These are phyloP conservation scores for Apotomis capreana DNA, from an alignment of 2,888 invertebrate genomes.

Conservation along the genomic window DNA sequence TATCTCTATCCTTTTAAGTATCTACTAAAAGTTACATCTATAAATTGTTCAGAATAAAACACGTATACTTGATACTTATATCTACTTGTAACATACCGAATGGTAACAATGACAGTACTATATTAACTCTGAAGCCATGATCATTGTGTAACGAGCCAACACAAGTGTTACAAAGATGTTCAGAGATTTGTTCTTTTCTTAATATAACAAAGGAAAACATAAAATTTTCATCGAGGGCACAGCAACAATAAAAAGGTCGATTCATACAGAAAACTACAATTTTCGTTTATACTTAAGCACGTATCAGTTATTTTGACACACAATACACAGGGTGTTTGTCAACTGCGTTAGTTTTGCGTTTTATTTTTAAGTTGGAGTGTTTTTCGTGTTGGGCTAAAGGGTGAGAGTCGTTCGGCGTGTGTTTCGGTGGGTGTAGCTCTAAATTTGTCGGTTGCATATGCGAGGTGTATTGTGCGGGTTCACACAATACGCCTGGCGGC, in stretches of 20 bases:
- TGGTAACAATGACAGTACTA: too few species aligned
- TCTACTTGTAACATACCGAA: too few species aligned
- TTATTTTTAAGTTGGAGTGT: constrained; percentile 41
- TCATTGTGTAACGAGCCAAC: background rate
- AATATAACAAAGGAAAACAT: constrained; percentile 30
- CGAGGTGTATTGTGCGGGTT: constrained; percentile 79
- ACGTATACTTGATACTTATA: too few species aligned
- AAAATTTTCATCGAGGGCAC: constrained; percentile 52
- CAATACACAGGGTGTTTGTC: constrained; percentile 57
- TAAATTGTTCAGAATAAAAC: too few species aligned
- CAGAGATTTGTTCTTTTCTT: constrained; percentile 17
- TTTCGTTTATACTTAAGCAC: constrained; percentile 59
- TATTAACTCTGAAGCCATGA: background rate
- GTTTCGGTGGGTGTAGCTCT: constrained; percentile 59
- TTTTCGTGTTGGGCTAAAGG: constrained; percentile 53
- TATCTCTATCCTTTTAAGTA: too few species aligned
- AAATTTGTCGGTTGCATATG: constrained; percentile 68
- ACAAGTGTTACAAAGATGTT: constrained; percentile 16
- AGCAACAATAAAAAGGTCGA: constrained; percentile 58
- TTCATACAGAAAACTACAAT: constrained; percentile 67
- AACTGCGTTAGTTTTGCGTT: constrained; percentile 47
- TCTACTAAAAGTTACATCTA: too few species aligned
- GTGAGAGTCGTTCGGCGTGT: constrained; percentile 58
- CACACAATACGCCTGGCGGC: constrained; percentile 77
- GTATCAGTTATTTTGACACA: constrained; percentile 72